phyloP scores from a whole-genome alignment of 2,113 vertebrate species.

The Clarias gariepinus region DNA sequence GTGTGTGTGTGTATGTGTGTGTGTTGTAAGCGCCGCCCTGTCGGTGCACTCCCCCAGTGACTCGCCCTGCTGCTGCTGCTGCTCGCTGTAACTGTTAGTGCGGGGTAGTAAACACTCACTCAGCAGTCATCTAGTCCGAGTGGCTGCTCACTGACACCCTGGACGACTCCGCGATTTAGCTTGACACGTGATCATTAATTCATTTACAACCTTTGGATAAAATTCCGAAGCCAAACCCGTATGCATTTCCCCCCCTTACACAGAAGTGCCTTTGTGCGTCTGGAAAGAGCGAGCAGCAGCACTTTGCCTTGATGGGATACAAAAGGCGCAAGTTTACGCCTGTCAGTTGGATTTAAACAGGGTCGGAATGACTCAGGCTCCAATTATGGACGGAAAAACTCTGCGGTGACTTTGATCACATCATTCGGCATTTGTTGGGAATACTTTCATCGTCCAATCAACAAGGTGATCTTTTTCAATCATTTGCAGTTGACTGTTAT shows the following conservation, averaged over 20 bases:
- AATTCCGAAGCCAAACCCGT: not conserved
- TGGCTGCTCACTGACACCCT: not conserved
- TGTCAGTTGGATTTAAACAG: slow-evolving; percentile 22
- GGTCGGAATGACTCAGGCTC: not conserved
- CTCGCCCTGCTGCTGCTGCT: not conserved
- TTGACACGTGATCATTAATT: not conserved
- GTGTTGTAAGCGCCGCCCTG: slow-evolving; percentile 43
- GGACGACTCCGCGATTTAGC: too few relatives aligned
- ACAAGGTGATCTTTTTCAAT: not conserved
- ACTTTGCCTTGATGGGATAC: slow-evolving; percentile 32
- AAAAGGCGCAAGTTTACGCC: slow-evolving; percentile 41
- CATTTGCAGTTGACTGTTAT: not conserved
- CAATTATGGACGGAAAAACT: slow-evolving; percentile 15
- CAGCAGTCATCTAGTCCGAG: not conserved
- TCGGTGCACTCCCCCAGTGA: slow-evolving; percentile 48
- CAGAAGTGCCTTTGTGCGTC: slow-evolving; percentile 1
- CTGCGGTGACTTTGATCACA: not conserved
- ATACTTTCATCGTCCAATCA: not conserved
- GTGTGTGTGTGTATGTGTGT: not conserved
- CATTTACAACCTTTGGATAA: not conserved
- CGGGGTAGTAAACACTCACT: slow-evolving; percentile 50
- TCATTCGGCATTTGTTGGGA: slow-evolving; percentile 8
- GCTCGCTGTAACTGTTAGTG: slow-evolving; percentile 26
- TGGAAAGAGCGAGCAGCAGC: not conserved
- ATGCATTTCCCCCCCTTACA: not conserved